These are phyloP conservation scores for Arvicanthis niloticus DNA, from an alignment of 2,113 vertebrate species.

Conservation along the genomic window DNA sequence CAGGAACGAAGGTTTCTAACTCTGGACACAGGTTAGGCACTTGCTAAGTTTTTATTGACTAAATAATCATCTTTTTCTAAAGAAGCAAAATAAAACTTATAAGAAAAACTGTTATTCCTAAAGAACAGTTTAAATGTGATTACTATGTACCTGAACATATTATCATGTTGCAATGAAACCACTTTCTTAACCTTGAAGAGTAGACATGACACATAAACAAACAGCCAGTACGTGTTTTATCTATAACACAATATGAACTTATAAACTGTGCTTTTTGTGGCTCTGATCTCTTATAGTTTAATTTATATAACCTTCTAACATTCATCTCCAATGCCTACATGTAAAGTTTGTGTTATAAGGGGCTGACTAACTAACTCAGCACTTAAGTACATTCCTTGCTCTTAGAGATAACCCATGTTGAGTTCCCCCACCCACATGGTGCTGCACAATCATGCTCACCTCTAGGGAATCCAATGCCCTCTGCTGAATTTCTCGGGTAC, in stretches of 20 bases:
- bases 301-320: slow-evolving; percentile 46
- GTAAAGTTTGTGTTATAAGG: slow-evolving; percentile 58
- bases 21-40: not conserved
- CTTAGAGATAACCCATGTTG: not conserved
- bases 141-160: not conserved
- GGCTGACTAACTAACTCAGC: not conserved
- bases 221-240: slow-evolving; percentile 35
- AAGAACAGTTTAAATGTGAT: not conserved
- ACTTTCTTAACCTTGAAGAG: slow-evolving; percentile 55
- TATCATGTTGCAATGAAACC: slow-evolving; percentile 23
- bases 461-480: not conserved
- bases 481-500: not conserved
- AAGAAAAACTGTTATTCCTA: not conserved
- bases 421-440: not conserved
- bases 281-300: slow-evolving; percentile 61
- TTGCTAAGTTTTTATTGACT: not conserved
- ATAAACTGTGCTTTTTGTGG: not conserved
- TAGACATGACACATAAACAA: slow-evolving; percentile 28
- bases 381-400: not conserved
- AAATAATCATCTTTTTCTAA: slow-evolving; percentile 6
- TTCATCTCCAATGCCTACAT: slow-evolving; percentile 57
- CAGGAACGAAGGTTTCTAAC: not conserved
- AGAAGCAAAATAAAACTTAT: not conserved
- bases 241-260: slow-evolving; percentile 1
- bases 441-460: not conserved